Evolutionary conservation across 1,140 invertebrate genomes (phyloP).

Genomic region (Mactra quadrangularis): DNA sequence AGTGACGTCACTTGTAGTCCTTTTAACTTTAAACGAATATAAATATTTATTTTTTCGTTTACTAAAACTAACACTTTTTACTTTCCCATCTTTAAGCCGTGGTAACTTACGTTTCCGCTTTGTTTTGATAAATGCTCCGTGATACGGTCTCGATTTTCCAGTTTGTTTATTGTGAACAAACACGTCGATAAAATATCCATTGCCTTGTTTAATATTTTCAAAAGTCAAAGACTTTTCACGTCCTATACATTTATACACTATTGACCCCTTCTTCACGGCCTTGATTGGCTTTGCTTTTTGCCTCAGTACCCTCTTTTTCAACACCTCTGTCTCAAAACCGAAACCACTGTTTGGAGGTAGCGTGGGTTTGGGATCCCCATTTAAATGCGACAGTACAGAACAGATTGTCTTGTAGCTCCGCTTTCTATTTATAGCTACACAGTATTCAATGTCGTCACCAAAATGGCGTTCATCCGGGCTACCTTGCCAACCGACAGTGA

Average conservation of each 20-base stretch:
- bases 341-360: slow-evolving; percentile 69
- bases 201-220: slow-evolving; percentile 66
- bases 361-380: slow-evolving; percentile 69
- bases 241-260: slow-evolving; percentile 78
- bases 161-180: slow-evolving; percentile 76
- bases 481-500: slow-evolving; percentile 46
- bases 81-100: slow-evolving; percentile 66
- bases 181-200: slow-evolving; percentile 81
- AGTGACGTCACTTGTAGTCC: slow-evolving; percentile 42
- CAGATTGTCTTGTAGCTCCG: slow-evolving; percentile 77
- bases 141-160: slow-evolving; percentile 74
- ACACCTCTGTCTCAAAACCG: slow-evolving; percentile 76
- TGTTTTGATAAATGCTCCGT: slow-evolving; percentile 70
- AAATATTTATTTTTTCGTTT: slow-evolving; percentile 30
- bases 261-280: slow-evolving; percentile 54
- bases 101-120: slow-evolving; percentile 58
- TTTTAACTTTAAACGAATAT: slow-evolving; percentile 49
- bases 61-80: slow-evolving; percentile 65
- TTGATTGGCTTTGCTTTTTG: slow-evolving; percentile 66
- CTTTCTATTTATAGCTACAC: slow-evolving; percentile 73
- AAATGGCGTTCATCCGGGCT: slow-evolving; percentile 59
- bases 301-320: slow-evolving; percentile 46
- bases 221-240: slow-evolving; percentile 76
- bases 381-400: slow-evolving; percentile 68
- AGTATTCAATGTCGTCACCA: slow-evolving; percentile 75